Conservation (phyloP, 2,113 vertebrate genomes). For the Agelaius phoeniceus region DNA sequence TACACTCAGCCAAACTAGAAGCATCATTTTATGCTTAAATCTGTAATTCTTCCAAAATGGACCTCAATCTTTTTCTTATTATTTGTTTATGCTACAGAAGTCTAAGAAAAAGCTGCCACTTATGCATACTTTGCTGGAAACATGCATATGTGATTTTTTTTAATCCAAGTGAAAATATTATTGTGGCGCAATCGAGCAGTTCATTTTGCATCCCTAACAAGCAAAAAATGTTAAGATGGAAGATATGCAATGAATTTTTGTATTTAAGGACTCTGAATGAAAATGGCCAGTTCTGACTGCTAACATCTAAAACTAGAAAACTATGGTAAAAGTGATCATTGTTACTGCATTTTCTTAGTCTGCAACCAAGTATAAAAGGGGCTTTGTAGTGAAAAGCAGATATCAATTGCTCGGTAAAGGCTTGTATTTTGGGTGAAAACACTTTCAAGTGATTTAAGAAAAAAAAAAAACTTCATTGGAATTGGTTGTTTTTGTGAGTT, state of each 20-base stretch:
- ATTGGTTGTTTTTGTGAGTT: background rate
- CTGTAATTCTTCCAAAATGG: background rate
- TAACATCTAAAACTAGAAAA: background rate
- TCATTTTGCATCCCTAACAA: background rate
- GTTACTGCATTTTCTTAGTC: background rate
- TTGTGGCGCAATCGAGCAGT: background rate
- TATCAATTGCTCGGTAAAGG: background rate
- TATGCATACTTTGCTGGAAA: background rate
- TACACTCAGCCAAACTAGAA: background rate
- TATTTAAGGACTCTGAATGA: background rate
- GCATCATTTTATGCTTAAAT: background rate
- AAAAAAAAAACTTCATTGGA: background rate
- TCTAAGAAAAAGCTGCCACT: background rate
- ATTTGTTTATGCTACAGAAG: background rate
- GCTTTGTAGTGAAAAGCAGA: background rate
- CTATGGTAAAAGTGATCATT: background rate
- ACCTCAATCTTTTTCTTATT: background rate
- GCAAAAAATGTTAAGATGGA: background rate
- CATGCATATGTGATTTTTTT: background rate
- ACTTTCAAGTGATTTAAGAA: background rate
- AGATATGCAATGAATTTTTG: background rate
- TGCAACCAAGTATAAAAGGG: background rate
- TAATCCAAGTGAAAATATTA: background rate
- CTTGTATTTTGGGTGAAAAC: background rate
- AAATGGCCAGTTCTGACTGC: background rate